Conservation (phyloP, 2,888 invertebrate species). For the Sesia apiformis region DNA sequence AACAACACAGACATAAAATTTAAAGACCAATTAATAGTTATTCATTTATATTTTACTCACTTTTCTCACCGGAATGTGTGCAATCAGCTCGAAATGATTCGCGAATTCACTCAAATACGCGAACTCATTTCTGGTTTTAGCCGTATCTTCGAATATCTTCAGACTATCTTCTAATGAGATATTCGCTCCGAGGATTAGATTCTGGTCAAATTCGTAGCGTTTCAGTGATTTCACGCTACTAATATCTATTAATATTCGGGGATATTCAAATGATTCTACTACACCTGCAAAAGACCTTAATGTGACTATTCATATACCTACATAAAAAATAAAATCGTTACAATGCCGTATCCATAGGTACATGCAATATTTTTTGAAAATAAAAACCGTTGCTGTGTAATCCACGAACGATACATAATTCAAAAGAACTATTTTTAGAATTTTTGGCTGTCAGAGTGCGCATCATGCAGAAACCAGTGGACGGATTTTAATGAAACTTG, state of each 20-base stretch:
- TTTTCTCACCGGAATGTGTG: constrained; percentile 78
- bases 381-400: too few relatives aligned
- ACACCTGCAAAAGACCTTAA: constrained; percentile 30
- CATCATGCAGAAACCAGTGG: too few relatives aligned
- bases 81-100: constrained; percentile 75
- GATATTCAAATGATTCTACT: constrained; percentile 38
- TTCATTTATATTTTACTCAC: constrained; percentile 32
- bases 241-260: constrained; percentile 46
- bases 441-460: too few relatives aligned
- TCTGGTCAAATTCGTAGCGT: constrained; percentile 38
- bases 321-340: too few relatives aligned
- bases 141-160: constrained; percentile 49
- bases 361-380: too few relatives aligned
- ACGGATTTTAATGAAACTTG: too few relatives aligned
- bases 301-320: too few relatives aligned
- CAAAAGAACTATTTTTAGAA: too few relatives aligned
- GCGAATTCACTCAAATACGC: constrained; percentile 69
- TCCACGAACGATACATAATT: too few relatives aligned
- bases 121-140: constrained; percentile 48
- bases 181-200: constrained; percentile 72
- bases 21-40: too few relatives aligned
- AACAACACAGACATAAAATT: too few relatives aligned
- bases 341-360: too few relatives aligned
- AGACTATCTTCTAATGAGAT: constrained; percentile 73
- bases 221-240: constrained; percentile 44